phyloP scores from a whole-genome alignment of 30 jellyfish, hydroid and myxozoan genomes.

The Turritopsis dohrnii region DNA sequence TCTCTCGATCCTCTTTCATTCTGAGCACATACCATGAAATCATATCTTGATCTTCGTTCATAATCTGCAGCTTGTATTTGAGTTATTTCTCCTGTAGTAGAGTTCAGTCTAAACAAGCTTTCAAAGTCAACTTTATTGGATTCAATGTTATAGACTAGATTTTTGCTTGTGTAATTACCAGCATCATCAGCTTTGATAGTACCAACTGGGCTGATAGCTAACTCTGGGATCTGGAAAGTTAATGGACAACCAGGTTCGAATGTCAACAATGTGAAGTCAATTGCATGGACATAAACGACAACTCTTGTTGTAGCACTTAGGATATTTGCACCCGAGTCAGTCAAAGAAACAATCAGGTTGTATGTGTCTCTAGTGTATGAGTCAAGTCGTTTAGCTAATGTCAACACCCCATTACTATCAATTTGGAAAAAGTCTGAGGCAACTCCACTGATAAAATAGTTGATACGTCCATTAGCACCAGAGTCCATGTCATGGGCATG shows the following conservation, averaged over 20 bases:
- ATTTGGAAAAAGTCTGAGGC: constrained; percentile 12
- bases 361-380: constrained; percentile 11
- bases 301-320: constrained; percentile 1
- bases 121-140: constrained; percentile 19
- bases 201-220: constrained; percentile 32
- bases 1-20: constrained; percentile 57
- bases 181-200: constrained; percentile 39
- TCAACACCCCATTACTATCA: constrained; percentile 52
- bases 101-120: constrained; percentile 15
- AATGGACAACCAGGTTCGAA: constrained; percentile 22
- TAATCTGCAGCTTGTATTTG: constrained; percentile 35
- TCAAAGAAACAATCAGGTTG: constrained; percentile 21
- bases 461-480: constrained; percentile 45
- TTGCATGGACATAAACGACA: constrained; percentile 37
- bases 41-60: constrained; percentile 57
- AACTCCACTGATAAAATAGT: constrained; percentile 23
- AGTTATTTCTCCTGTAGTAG: constrained; percentile 34
- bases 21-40: constrained; percentile 59
- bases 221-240: constrained; percentile 15
- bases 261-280: constrained; percentile 3
- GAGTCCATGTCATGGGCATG: constrained; percentile 68
- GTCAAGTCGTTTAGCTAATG: constrained; percentile 34
- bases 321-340: constrained; percentile 27
- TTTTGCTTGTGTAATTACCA: constrained; percentile 37
- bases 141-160: constrained; percentile 21